Evolutionary conservation across 2,113 vertebrate species (phyloP).

Genomic region (Cygnus atratus): DNA sequence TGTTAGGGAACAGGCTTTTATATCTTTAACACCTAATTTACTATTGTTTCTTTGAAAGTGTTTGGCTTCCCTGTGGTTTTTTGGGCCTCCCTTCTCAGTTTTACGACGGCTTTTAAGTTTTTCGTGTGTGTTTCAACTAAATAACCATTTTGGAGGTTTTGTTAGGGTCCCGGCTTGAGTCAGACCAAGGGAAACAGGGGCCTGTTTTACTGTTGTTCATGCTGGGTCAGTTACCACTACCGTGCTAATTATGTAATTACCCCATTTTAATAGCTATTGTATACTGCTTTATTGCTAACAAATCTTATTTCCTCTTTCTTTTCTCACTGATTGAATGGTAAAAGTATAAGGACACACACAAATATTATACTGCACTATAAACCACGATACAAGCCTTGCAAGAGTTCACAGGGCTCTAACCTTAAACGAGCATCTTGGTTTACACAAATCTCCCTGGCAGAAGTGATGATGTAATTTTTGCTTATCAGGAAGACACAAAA

Average conservation of each 20-base stretch:
- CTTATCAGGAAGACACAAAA: not conserved
- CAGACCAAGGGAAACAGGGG: constrained; percentile 8
- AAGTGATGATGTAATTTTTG: not conserved
- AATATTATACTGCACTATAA: constrained; percentile 28
- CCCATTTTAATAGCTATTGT: constrained; percentile 65
- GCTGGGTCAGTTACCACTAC: constrained; percentile 57
- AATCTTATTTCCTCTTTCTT: constrained; percentile 59
- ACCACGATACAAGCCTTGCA: not conserved
- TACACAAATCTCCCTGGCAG: not conserved
- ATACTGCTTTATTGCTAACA: constrained; percentile 60
- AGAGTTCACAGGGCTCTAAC: not conserved
- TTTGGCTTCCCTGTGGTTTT: constrained; percentile 74
- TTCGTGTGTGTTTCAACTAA: constrained; percentile 54
- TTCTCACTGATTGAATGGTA: not conserved
- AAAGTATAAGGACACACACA: constrained; percentile 27
- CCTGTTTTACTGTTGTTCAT: constrained; percentile 63
- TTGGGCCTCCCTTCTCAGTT: constrained; percentile 71
- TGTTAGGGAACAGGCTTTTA: constrained; percentile 75
- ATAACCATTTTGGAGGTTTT: constrained; percentile 65
- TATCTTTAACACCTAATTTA: constrained; percentile 82
- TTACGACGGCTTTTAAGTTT: constrained; percentile 72
- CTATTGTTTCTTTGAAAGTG: constrained; percentile 80
- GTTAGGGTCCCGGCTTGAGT: constrained; percentile 45
- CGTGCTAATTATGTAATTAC: constrained; percentile 68
- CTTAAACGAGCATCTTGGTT: not conserved